Conservation (phyloP, 2,797 vertebrate genomes). For the Chrosomus eos region DNA sequence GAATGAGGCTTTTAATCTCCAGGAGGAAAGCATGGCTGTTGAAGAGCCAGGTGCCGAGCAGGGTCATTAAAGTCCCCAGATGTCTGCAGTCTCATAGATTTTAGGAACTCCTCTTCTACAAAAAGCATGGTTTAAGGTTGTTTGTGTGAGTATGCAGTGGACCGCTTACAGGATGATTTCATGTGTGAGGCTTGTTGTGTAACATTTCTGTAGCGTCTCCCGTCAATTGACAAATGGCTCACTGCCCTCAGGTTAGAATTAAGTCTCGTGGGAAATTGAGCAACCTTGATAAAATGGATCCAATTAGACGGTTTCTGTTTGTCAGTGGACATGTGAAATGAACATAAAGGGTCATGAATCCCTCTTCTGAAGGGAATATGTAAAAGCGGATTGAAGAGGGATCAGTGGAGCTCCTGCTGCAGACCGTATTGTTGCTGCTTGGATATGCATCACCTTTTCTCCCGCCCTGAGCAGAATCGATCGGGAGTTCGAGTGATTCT, state of each 20-base stretch:
- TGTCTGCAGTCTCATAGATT: slow-evolving; percentile 58
- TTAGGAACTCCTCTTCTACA: slow-evolving; percentile 32
- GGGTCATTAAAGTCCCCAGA: slow-evolving; percentile 57
- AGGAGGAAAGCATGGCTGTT: slow-evolving; percentile 45
- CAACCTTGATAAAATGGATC: slow-evolving; percentile 44
- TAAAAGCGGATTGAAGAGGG: not conserved
- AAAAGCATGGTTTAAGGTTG: slow-evolving; percentile 29
- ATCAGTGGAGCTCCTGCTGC: not conserved
- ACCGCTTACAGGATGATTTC: slow-evolving; percentile 15
- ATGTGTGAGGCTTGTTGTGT: slow-evolving; percentile 20
- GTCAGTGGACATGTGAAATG: slow-evolving; percentile 23
- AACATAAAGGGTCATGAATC: slow-evolving; percentile 48
- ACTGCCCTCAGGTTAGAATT: slow-evolving; percentile 50
- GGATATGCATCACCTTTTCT: slow-evolving; percentile 50
- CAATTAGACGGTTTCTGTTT: slow-evolving; percentile 49
- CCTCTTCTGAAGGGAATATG: slow-evolving; percentile 29
- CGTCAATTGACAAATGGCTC: slow-evolving; percentile 55
- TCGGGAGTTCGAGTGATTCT: slow-evolving; percentile 22
- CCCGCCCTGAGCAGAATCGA: slow-evolving; percentile 41
- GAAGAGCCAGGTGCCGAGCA: slow-evolving; percentile 59
- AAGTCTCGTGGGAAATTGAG: slow-evolving; percentile 58
- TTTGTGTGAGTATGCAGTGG: slow-evolving; percentile 13
- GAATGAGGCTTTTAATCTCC: slow-evolving; percentile 56
- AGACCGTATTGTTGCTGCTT: slow-evolving; percentile 15
- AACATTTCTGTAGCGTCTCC: slow-evolving; percentile 39